Base-by-base conservation (phyloP, 2,797 vertebrate genomes). In the Gallinago solitaria region DNA sequence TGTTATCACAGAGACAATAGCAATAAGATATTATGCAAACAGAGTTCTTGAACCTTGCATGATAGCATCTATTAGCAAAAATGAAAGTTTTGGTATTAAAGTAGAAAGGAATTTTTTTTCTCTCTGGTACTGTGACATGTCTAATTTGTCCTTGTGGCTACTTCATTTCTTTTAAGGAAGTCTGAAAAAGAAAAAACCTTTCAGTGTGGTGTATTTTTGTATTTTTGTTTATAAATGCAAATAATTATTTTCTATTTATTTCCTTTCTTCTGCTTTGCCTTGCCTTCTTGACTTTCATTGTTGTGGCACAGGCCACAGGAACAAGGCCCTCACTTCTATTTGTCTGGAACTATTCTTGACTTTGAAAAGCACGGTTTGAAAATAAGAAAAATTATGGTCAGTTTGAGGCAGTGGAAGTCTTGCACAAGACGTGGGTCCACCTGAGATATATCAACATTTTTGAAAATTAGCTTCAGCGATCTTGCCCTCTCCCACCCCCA, bases 1-100 rank as follows among this genome's bases (percentile, higher is more conserved):
- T 92, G 85, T 95, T 94, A 83, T 96, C 95, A 89, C 86, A 71
- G 47, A 96, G 93, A 96, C 92, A 97, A 94, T 24, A 95, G 24
- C 83, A 97, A 80, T 94, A 95, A 96, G 69, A 91, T 61, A 43
- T 91, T 96, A 94, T 71, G 80, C 71, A 97, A 97, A 96, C 73
- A 95, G 81, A 87, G 64, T 87, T 93, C 89, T 90, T 88, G 25
- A 20, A 67, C 76, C 43, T 83, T 87, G 83, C 60, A 70, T 85
- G 84, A 74, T 57, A 35, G 1, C 17, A 74, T 74, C n/a, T 90
- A 56, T 94, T 86, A 87, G 54, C 19, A 89, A 83, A 84, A 67
- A 11, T 39, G 1, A 75, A 84, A 75, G 11, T 47, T 88, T 78
- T 24, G 45, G 12, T 45, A 9, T 43, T 68, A n/a, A 85, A 71